Evolutionary conservation across 2,888 invertebrate genomes (phyloP).

Genomic region (Allophyes oxyacanthae): DNA sequence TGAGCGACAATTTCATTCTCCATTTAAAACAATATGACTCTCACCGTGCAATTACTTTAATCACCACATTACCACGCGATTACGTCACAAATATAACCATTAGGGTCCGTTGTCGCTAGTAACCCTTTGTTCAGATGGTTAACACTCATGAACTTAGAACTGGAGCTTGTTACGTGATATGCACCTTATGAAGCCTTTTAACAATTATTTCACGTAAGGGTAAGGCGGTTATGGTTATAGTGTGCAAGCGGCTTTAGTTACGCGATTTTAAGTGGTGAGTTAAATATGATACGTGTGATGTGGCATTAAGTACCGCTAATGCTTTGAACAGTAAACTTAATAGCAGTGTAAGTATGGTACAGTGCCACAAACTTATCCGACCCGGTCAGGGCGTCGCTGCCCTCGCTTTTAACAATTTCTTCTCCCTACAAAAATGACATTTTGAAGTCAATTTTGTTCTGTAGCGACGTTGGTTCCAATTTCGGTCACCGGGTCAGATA

Average conservation of each 20-base stretch:
- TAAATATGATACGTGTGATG: slow-evolving; percentile 4
- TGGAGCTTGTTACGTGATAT: slow-evolving; percentile 34
- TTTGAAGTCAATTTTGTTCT: too few relatives aligned
- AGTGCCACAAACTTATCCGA: too few relatives aligned
- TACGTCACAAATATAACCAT: slow-evolving; percentile 44
- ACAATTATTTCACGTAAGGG: slow-evolving; percentile 24
- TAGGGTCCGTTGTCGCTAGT: slow-evolving; percentile 47
- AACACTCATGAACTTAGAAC: slow-evolving; percentile 1
- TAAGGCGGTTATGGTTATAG: slow-evolving; percentile 4
- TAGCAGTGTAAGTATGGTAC: too few relatives aligned
- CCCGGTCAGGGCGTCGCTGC: too few relatives aligned
- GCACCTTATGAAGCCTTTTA: slow-evolving; percentile 22
- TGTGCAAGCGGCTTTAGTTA: slow-evolving; percentile 8
- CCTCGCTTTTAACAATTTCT: too few relatives aligned
- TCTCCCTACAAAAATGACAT: too few relatives aligned
- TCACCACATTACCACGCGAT: slow-evolving; percentile 47
- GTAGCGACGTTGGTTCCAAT: too few relatives aligned
- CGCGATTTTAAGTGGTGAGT: slow-evolving; percentile 10
- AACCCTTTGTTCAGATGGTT: slow-evolving; percentile 36
- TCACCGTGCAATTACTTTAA: slow-evolving; percentile 48
- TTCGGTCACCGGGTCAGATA: too few relatives aligned
- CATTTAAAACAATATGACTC: slow-evolving; percentile 51
- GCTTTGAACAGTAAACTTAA: not conserved
- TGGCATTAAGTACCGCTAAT: not conserved
- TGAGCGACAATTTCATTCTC: slow-evolving; percentile 21